These are phyloP conservation scores for Podarcis siculus DNA, from an alignment of 2,797 vertebrate species.

Conservation along the genomic window DNA sequence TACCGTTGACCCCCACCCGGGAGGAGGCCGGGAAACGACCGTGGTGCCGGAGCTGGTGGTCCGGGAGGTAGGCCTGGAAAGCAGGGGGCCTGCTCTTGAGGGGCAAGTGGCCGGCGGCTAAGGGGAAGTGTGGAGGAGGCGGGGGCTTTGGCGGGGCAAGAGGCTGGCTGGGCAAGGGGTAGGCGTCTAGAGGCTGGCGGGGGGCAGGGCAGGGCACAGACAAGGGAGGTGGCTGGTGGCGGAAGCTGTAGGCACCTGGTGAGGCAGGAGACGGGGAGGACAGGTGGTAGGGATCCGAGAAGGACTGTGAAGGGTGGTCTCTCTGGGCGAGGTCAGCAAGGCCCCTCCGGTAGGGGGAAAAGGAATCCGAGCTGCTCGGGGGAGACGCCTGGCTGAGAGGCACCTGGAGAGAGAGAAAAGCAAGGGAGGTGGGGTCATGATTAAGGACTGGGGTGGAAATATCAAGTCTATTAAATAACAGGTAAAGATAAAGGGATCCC, in stretches of 20 bases:
- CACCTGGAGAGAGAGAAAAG: slow-evolving; percentile 36
- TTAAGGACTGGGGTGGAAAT: neutral
- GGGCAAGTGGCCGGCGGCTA: neutral
- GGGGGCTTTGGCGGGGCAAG: slow-evolving; percentile 35
- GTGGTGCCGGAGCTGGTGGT: neutral
- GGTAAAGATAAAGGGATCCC: no score
- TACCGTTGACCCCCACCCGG: neutral
- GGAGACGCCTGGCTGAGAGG: slow-evolving; percentile 36
- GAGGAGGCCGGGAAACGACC: neutral
- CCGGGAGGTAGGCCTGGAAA: neutral
- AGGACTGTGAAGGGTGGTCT: neutral
- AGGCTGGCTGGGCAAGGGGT: slow-evolving; percentile 1
- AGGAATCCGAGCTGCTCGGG: slow-evolving; percentile 39
- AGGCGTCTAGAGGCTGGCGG: slow-evolving; percentile 29
- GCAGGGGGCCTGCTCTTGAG: neutral
- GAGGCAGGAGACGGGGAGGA: slow-evolving; percentile 9
- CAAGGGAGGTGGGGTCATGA: neutral
- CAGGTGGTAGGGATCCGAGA: slow-evolving; percentile 6
- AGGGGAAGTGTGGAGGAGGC: slow-evolving; percentile 18
- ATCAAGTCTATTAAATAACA: neutral
- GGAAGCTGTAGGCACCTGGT: neutral
- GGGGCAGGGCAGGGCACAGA: slow-evolving; percentile 44
- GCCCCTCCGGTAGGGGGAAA: slow-evolving; percentile 22
- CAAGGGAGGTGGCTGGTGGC: neutral
- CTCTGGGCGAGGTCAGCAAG: neutral